Evolutionary conservation across 2,888 invertebrate species (phyloP), one percentile per base, ranked within the genome.

Genomic region (Nomada ferruginata): DNA sequence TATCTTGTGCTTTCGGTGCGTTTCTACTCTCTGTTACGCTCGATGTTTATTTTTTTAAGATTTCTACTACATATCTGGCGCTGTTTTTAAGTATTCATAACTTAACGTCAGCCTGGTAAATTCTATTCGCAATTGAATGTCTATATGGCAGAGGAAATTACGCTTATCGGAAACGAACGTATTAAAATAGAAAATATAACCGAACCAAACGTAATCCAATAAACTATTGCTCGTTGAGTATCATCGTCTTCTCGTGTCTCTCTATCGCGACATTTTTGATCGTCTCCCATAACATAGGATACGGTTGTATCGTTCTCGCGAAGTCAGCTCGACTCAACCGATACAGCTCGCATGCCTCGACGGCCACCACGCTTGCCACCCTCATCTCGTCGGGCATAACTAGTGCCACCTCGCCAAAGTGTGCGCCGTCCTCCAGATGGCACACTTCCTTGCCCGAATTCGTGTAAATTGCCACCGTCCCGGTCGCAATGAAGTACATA

Each of bases 401-500:
- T 29, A 94, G 85, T 9, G 94, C 93, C 64, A 94, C 91, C 86
- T 94, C 94, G 1, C 94, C 94, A 70, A 94, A 94, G 79, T 94
- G 93, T 15, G 94, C 93, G 0, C 94, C 94, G 72, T 94, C 94
- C 74, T 93, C 91, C 57, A 94, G 85, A 79, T 94, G 93, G 61
- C 94, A 93, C 7, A 94, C 91, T 77, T 94, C 94, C 69, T 90
- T 92, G 0, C 95, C 95, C 0, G 94, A 93, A 65, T 91, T 89
- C 0, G 95, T 94, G 83, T 94, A 95, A 72, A 95, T 94, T 0
- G 95, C 95, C 1, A 95, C 95, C 0, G 95, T 95, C 4, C 95
- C 95, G 20, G 92, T 94, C 1, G 94, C 94, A 76, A 95, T 95
- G 86, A 95, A 95, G 86, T 95, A 95, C 95, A 95, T 95, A 71